phyloP scores from a whole-genome alignment of 1,140 invertebrate species.

The Drosophila nannoptera region DNA sequence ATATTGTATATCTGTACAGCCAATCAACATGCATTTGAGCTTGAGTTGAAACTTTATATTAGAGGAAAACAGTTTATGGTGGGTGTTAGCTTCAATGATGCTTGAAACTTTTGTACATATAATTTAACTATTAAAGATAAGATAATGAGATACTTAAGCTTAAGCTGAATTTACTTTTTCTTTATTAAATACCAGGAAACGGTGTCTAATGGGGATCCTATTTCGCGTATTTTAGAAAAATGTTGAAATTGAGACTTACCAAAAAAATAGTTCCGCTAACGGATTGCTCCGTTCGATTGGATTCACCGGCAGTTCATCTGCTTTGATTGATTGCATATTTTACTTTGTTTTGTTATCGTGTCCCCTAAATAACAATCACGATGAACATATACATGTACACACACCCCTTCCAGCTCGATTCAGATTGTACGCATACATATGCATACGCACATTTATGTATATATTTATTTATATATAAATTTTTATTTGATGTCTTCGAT shows the following conservation, averaged over 20 bases:
- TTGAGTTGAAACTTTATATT: not conserved
- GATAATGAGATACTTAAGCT: constrained; percentile 10
- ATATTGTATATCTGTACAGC: too few relatives aligned
- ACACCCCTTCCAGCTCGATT: not conserved
- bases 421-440: not conserved
- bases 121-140: constrained; percentile 20
- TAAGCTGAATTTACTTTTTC: not conserved
- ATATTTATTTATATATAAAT: too few relatives aligned
- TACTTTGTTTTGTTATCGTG: not conserved
- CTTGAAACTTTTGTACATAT: not conserved
- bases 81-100: constrained; percentile 2
- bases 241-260: constrained; percentile 43
- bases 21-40: too few relatives aligned
- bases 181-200: not conserved
- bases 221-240: not conserved
- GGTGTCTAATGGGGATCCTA: not conserved
- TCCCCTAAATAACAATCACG: not conserved
- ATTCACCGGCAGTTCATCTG: constrained; percentile 53
- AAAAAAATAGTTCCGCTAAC: constrained; percentile 58
- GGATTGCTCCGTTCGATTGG: constrained; percentile 61
- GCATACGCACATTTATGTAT: too few relatives aligned
- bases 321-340: constrained; percentile 43
- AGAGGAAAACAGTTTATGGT: not conserved
- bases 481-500: too few relatives aligned
- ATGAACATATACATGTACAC: not conserved